Percentiles rank a stretch among this genome's conserved stretches.
Evolutionary conservation across 2,797 vertebrate genomes (phyloP).

Genomic region (Pitangus sulphuratus): DNA sequence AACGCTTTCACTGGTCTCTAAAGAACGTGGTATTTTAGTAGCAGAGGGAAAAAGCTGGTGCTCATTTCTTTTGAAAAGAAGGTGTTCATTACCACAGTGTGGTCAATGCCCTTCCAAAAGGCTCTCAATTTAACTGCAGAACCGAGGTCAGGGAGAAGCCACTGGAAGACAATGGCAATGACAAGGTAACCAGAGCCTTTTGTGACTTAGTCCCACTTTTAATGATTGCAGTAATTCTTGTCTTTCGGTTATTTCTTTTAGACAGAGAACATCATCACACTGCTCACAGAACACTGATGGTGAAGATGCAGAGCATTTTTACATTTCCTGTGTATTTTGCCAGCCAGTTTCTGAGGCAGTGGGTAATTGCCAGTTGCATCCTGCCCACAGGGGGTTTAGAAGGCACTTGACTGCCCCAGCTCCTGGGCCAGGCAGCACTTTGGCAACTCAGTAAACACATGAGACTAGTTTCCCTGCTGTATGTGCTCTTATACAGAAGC

Average conservation of each 20-base stretch:
- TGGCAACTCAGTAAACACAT: not conserved
- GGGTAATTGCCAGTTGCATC: not conserved
- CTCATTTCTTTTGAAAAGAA: not conserved
- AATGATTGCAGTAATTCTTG: not conserved
- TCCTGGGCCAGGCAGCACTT: not conserved
- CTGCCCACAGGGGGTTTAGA: not conserved
- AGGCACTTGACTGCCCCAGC: rapidly evolving
- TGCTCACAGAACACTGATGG: not conserved
- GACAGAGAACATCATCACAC: not conserved
- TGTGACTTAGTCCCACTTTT: not conserved
- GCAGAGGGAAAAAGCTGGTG: not conserved
- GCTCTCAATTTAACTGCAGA: not conserved
- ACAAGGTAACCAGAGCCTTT: not conserved
- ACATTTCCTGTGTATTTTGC: not conserved
- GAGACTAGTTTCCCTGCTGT: not conserved
- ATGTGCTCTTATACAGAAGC: not conserved
- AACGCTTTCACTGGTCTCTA: not conserved
- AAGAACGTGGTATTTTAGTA: not conserved
- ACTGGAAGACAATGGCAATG: not conserved
- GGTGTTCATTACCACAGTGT: not conserved
- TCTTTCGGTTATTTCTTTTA: not conserved
- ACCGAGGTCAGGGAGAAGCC: not conserved
- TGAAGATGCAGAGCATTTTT: not conserved
- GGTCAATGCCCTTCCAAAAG: not conserved
- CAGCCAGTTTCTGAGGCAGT: not conserved